Conservation (phyloP, 2,797 vertebrate species). For the Sebastes glaucus region DNA sequence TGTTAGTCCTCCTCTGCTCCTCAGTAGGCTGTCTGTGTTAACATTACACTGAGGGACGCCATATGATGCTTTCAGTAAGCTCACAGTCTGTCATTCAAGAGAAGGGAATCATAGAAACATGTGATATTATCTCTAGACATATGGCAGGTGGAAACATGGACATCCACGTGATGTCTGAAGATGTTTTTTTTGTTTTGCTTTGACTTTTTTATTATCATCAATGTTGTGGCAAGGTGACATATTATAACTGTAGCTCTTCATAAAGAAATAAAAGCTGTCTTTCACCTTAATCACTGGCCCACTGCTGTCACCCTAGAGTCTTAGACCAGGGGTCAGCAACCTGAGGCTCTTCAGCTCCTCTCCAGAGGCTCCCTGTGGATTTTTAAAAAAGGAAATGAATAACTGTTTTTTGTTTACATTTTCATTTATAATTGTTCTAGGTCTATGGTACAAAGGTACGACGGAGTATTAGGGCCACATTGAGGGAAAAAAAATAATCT, state of each 20-base stretch:
- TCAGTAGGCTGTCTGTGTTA: not conserved
- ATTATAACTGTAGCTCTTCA: not conserved
- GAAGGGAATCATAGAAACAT: constrained; percentile 1
- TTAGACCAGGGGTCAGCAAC: too few relatives aligned
- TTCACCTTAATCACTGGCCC: not conserved
- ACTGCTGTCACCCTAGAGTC: not conserved
- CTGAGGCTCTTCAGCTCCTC: too few relatives aligned
- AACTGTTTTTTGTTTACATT: too few relatives aligned
- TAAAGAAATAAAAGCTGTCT: not conserved
- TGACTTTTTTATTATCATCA: not conserved
- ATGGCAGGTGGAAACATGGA: not conserved
- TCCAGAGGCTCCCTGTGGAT: too few relatives aligned
- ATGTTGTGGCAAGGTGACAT: not conserved
- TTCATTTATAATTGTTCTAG: too few relatives aligned
- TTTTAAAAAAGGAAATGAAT: too few relatives aligned
- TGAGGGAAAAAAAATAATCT: too few relatives aligned
- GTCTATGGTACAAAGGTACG: too few relatives aligned
- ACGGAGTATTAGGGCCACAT: too few relatives aligned
- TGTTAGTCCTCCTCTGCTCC: not conserved
- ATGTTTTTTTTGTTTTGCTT: not conserved
- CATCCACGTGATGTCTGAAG: not conserved
- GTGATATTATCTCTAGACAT: not conserved
- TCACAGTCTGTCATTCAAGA: not conserved
- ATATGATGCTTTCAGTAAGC: not conserved
- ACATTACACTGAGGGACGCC: constrained; percentile 5